Conservation (phyloP, 2,797 vertebrate species). For the Gallinago solitaria region DNA sequence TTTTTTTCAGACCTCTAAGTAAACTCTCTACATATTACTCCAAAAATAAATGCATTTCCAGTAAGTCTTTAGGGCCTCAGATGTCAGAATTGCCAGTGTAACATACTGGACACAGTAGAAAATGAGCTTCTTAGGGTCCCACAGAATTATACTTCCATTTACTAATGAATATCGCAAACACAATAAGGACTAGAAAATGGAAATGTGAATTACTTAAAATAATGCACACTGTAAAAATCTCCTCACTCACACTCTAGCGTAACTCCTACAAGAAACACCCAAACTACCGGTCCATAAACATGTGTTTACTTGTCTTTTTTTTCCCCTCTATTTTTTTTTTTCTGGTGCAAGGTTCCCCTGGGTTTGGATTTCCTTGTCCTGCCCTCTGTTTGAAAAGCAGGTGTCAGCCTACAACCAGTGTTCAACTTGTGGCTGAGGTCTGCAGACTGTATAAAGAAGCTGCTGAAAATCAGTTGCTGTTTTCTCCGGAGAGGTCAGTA, state of each 20-base stretch:
- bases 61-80: background rate
- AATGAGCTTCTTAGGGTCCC: background rate
- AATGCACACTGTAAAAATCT: background rate
- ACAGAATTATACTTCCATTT: background rate
- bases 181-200: background rate
- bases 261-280: background rate
- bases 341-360: background rate
- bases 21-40: background rate
- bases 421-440: constrained; percentile 30
- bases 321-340: background rate
- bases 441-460: constrained; percentile 24
- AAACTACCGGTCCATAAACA: background rate
- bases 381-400: constrained; percentile 53
- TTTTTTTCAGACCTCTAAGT: background rate
- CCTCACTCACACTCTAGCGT: background rate
- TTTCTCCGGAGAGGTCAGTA: constrained; percentile 51
- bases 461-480: constrained; percentile 42
- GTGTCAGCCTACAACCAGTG: constrained; percentile 44
- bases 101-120: background rate
- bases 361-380: constrained; percentile 6
- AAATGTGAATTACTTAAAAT: background rate
- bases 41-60: background rate
- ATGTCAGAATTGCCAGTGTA: background rate
- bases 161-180: background rate
- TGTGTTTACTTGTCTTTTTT: background rate